Percentiles rank a stretch among this genome's conserved stretches.
Conservation (phyloP, 2,113 vertebrate species). For the Limanda limanda region DNA sequence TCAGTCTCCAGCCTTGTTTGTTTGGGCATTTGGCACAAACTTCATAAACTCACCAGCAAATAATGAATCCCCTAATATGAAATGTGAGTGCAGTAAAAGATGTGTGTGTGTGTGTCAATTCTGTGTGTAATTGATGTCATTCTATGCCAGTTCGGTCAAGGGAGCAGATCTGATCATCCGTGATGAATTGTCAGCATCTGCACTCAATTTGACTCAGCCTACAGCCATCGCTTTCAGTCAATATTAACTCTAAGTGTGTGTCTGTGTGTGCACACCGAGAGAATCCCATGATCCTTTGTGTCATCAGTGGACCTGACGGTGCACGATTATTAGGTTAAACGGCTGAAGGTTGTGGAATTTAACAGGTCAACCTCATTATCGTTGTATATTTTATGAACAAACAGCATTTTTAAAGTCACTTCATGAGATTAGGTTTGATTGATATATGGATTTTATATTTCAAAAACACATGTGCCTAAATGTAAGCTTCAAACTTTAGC, state of each 20-base stretch:
- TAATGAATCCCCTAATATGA: neutral
- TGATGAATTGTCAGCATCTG: conserved; percentile 63
- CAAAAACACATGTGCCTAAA: too few species aligned
- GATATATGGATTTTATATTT: neutral
- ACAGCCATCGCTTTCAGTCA: conserved; percentile 54
- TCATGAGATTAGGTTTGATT: too few species aligned
- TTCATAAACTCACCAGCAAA: neutral
- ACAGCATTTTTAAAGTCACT: neutral
- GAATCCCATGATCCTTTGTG: conserved; percentile 11
- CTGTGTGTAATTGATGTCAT: conserved; percentile 25
- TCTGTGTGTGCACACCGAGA: neutral
- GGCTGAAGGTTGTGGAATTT: conserved; percentile 3
- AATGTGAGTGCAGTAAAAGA: neutral
- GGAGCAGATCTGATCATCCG: conserved; percentile 41
- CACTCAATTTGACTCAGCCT: conserved; percentile 34
- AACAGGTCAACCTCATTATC: neutral
- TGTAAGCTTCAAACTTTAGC: too few species aligned
- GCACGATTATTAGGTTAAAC: neutral
- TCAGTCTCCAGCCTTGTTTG: neutral
- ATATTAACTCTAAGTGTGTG: conserved; percentile 34
- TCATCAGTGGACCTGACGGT: neutral
- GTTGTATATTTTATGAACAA: neutral
- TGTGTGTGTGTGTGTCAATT: neutral
- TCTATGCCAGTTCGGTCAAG: conserved; percentile 32
- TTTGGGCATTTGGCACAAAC: neutral